Evolutionary conservation across 2,797 vertebrate genomes (phyloP).

Genomic region (Helarctos malayanus): DNA sequence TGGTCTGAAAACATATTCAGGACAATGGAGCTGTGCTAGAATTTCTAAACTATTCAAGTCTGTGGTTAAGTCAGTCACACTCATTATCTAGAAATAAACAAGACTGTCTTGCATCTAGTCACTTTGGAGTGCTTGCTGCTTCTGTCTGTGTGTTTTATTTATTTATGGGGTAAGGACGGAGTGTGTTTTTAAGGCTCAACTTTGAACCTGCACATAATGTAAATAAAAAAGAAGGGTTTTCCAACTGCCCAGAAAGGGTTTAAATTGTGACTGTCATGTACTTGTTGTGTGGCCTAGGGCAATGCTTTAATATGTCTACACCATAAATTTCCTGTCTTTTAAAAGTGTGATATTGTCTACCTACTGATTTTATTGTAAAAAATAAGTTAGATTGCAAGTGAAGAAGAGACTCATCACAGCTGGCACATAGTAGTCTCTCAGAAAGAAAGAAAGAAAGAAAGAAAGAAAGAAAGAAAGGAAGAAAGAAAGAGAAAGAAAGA

Average conservation of each 20-base stretch:
- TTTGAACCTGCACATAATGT: slow-evolving; percentile 24
- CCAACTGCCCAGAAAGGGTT: background rate
- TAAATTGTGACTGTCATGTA: background rate
- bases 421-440: background rate
- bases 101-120: background rate
- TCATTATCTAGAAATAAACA: background rate
- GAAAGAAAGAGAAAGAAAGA: too few relatives aligned
- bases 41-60: background rate
- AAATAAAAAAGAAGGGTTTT: slow-evolving; percentile 43
- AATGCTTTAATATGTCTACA: slow-evolving; percentile 48
- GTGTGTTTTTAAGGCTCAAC: background rate
- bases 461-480: background rate
- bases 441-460: background rate
- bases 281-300: background rate
- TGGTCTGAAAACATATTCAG: background rate
- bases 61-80: background rate
- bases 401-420: background rate
- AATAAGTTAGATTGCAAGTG: background rate
- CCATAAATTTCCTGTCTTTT: slow-evolving; percentile 37
- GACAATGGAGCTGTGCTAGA: background rate
- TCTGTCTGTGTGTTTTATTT: background rate
- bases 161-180: background rate
- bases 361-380: slow-evolving; percentile 38
- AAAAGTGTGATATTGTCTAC: slow-evolving; percentile 58
- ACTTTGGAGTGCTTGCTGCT: background rate